Percentiles rank a stretch among this genome's conserved stretches.
Evolutionary conservation across 2,797 vertebrate genomes (phyloP).

Genomic region (Hypotaenidia philippensis): DNA sequence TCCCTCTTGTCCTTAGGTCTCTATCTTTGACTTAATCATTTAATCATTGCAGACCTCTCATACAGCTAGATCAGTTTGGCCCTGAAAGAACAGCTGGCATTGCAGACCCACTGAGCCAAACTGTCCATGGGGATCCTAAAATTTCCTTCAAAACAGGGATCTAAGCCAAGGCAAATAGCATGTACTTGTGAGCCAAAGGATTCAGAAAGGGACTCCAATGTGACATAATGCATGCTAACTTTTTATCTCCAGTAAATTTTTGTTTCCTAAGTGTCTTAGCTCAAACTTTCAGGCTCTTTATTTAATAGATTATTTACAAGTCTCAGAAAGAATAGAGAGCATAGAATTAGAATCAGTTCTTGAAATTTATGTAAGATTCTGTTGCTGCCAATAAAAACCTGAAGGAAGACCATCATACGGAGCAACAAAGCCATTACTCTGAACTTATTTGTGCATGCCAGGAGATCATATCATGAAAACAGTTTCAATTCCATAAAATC

Average conservation of each 20-base stretch:
- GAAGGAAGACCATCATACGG: not conserved
- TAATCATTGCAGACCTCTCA: not conserved
- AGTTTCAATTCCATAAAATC: not conserved
- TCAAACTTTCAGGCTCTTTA: not conserved
- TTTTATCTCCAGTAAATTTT: not conserved
- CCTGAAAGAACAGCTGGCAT: not conserved
- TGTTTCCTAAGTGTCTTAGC: not conserved
- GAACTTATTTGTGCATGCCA: not conserved
- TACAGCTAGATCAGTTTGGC: fast-evolving
- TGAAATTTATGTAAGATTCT: not conserved
- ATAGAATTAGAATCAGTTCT: not conserved
- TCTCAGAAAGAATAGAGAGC: not conserved
- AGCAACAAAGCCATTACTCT: not conserved
- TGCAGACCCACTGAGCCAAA: not conserved
- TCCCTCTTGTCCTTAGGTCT: not conserved
- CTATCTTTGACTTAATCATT: not conserved
- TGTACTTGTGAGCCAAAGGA: not conserved
- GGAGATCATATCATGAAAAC: not conserved
- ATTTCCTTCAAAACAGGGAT: not conserved
- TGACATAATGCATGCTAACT: not conserved
- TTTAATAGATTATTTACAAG: not conserved
- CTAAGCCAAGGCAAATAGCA: not conserved
- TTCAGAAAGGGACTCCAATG: not conserved
- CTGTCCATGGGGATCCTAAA: not conserved
- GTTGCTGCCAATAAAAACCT: not conserved